Evolutionary conservation across 2,888 invertebrate genomes (phyloP).

Genomic region (Phanerotoma sp.): DNA sequence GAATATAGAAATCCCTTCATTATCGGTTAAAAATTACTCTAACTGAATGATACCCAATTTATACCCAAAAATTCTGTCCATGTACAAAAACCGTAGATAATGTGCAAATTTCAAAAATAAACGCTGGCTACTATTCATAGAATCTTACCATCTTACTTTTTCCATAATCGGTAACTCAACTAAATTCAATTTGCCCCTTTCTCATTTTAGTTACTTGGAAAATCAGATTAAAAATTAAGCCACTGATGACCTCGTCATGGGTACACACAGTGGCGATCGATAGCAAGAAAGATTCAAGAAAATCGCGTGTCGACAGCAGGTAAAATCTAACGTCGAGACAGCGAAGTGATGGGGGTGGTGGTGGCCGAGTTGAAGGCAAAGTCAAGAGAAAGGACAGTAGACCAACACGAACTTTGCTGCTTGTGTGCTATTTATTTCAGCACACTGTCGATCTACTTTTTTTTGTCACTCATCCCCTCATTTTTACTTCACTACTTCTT

Average conservation of each 20-base stretch:
- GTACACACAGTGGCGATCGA: slow-evolving; percentile 16
- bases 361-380: slow-evolving; percentile 11
- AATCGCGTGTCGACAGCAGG: slow-evolving; percentile 22
- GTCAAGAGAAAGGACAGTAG: slow-evolving; percentile 7
- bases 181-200: too few species aligned
- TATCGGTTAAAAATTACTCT: too few species aligned
- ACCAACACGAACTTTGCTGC: not conserved
- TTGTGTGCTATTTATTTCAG: not conserved
- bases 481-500: too few species aligned
- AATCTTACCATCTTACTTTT: too few species aligned
- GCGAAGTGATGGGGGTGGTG: slow-evolving; percentile 14
- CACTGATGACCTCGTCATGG: slow-evolving; percentile 13
- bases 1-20: too few species aligned
- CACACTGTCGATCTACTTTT: slow-evolving; percentile 4
- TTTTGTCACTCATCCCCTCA: not conserved
- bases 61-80: too few species aligned
- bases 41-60: too few species aligned
- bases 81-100: too few species aligned
- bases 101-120: too few species aligned
- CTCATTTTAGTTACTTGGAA: not conserved
- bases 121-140: too few species aligned
- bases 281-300: slow-evolving; percentile 26
- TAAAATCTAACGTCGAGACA: slow-evolving; percentile 15
- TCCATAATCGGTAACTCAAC: too few species aligned
- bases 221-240: slow-evolving; percentile 19